These are phyloP conservation scores for Lanius ludovicianus DNA, from an alignment of 2,113 vertebrate genomes.

Conservation along the genomic window DNA sequence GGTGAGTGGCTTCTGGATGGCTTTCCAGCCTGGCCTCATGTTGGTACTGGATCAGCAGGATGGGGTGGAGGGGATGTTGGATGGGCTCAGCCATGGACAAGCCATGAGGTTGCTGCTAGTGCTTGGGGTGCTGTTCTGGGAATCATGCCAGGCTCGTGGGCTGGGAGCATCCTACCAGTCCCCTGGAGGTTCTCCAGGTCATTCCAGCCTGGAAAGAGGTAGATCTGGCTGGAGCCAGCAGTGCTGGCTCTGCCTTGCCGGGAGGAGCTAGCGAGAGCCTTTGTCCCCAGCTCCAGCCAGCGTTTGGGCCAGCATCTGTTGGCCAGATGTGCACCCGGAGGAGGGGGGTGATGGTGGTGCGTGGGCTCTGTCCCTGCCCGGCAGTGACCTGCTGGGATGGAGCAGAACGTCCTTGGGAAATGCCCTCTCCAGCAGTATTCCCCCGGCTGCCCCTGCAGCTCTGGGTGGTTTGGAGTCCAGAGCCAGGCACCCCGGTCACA, in stretches of 20 bases:
- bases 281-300: conserved; percentile 3
- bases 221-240: rapidly evolving
- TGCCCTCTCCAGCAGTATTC: not conserved
- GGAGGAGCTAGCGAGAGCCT: not conserved
- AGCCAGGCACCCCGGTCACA: rapidly evolving
- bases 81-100: rapidly evolving
- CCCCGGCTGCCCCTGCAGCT: rapidly evolving
- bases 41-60: not conserved
- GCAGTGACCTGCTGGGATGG: not conserved
- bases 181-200: not conserved
- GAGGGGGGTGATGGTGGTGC: rapidly evolving
- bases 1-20: not conserved
- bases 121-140: not conserved
- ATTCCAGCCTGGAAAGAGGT: not conserved
- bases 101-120: rapidly evolving
- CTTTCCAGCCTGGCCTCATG: not conserved
- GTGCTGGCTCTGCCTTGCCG: not conserved
- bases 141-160: rapidly evolving
- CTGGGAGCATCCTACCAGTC: not conserved
- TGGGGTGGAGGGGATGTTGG: not conserved
- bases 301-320: not conserved
- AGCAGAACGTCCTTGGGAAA: not conserved
- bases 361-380: not conserved
- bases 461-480: rapidly evolving
- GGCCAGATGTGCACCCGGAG: not conserved